phyloP scores from a whole-genome alignment of 2,888 invertebrate genomes.

The Polymixis flavicincta region DNA sequence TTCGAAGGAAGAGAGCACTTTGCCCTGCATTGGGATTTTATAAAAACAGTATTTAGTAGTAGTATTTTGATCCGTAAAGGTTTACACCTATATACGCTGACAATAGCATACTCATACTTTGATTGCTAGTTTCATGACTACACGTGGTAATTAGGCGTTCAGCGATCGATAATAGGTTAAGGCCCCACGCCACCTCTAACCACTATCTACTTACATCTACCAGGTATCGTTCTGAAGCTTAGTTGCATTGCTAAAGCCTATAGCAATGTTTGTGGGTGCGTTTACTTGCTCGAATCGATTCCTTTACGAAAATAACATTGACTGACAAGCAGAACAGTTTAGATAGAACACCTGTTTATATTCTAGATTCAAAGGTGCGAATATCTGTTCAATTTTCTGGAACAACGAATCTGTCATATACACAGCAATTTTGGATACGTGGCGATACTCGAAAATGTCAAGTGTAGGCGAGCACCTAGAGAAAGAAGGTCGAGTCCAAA shows the following conservation, averaged over 20 bases:
- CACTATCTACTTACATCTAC: neutral
- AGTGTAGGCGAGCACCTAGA: neutral
- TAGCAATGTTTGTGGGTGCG: neutral
- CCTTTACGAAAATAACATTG: neutral
- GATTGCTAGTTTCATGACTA: neutral
- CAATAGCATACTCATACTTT: neutral
- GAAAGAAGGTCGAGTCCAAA: neutral
- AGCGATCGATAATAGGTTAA: constrained; percentile 8
- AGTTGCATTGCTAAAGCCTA: neutral
- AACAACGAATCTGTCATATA: neutral
- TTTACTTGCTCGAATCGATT: constrained; percentile 7
- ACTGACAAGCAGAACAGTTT: neutral
- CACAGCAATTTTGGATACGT: neutral
- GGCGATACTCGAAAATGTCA: neutral
- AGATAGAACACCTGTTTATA: neutral
- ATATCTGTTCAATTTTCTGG: neutral
- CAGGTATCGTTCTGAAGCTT: neutral
- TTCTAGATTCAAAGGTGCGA: no score
- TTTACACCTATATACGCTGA: neutral
- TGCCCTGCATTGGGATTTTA: no score
- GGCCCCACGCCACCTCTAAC: neutral
- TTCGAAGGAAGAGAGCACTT: no score
- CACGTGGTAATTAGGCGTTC: neutral
- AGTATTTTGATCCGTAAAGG: no score
- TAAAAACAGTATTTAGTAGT: no score